Conservation (phyloP, 2,888 invertebrate species). For the Saturnia japonica region DNA sequence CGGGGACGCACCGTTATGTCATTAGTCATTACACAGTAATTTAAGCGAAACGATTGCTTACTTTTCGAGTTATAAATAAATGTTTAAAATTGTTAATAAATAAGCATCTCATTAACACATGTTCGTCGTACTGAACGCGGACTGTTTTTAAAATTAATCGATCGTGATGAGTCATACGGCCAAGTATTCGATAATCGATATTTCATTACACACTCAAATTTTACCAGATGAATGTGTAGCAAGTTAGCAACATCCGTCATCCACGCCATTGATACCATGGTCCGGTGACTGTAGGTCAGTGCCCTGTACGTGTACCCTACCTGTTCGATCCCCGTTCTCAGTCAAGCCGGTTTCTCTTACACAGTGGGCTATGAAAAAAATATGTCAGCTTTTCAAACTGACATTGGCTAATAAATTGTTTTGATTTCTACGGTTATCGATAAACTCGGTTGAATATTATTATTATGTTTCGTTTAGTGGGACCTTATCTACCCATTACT, state of each 20-base stretch:
- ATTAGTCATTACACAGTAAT: conserved; percentile 33
- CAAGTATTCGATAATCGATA: conserved; percentile 25
- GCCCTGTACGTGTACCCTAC: conserved; percentile 76
- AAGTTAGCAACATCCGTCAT: conserved; percentile 23
- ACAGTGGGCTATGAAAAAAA: conserved; percentile 49
- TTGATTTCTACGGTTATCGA: conserved; percentile 25
- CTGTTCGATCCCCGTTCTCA: conserved; percentile 69
- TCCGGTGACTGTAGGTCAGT: conserved; percentile 72
- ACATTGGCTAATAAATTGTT: conserved; percentile 42
- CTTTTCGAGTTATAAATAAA: background rate
- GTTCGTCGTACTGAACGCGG: background rate
- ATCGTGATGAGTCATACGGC: conserved; percentile 3
- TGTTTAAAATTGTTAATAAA: background rate
- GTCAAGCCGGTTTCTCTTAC: conserved; percentile 69
- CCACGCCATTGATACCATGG: conserved; percentile 68
- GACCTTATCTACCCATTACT: background rate
- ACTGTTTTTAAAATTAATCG: conserved; percentile 10
- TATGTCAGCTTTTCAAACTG: conserved; percentile 52
- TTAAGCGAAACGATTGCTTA: conserved; percentile 7
- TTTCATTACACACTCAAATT: conserved; percentile 24
- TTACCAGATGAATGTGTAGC: conserved; percentile 25
- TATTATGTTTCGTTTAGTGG: background rate
- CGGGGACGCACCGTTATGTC: conserved; percentile 36
- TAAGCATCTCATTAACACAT: conserved; percentile 12
- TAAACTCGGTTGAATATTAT: conserved; percentile 9